Evolutionary conservation across 2,113 vertebrate genomes (phyloP).

Genomic region (Scophthalmus maximus): DNA sequence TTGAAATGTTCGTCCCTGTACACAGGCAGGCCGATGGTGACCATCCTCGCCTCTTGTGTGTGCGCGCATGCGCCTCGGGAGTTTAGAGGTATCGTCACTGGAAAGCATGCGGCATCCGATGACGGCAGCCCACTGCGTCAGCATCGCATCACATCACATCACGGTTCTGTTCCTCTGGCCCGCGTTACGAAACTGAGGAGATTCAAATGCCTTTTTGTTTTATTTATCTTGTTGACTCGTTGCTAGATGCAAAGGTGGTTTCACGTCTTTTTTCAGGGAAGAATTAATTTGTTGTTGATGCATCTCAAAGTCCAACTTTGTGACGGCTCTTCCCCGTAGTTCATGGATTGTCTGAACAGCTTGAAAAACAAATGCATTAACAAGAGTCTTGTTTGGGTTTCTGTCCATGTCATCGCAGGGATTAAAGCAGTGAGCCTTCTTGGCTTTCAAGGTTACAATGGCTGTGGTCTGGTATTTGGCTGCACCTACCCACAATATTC

Average conservation of each 20-base stretch:
- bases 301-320: neutral
- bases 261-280: no score
- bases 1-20: slow-evolving; percentile 67
- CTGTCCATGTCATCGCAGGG: slow-evolving; percentile 38
- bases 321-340: slow-evolving; percentile 5
- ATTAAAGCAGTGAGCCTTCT: slow-evolving; percentile 25
- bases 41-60: neutral
- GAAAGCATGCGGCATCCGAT: slow-evolving; percentile 32
- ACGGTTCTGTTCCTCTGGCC: neutral
- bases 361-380: slow-evolving; percentile 36
- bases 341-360: slow-evolving; percentile 23
- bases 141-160: slow-evolving; percentile 57
- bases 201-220: neutral
- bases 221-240: slow-evolving; percentile 13
- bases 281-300: no score
- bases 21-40: slow-evolving; percentile 61
- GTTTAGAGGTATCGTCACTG: slow-evolving; percentile 33
- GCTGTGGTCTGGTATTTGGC: slow-evolving; percentile 34
- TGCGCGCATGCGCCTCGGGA: neutral
- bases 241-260: no score
- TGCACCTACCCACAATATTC: slow-evolving; percentile 31
- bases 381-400: slow-evolving; percentile 35
- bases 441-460: slow-evolving; percentile 39
- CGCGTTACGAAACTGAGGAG: slow-evolving; percentile 6
- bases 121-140: neutral